These are phyloP conservation scores for Ophioninae sp. DNA, from an alignment of 2,888 invertebrate genomes.

Conservation along the genomic window DNA sequence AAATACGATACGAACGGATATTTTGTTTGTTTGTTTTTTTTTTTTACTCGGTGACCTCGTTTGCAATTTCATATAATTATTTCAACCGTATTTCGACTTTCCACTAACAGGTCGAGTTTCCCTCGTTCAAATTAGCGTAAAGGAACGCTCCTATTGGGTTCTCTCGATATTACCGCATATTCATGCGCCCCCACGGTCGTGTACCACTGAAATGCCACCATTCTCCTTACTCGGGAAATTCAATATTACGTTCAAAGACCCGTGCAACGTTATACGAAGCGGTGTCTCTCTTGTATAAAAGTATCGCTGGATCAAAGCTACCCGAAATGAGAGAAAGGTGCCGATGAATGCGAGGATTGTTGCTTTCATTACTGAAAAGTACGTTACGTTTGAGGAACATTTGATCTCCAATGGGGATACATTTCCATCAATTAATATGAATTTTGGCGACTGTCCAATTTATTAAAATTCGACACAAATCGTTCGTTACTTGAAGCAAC, in stretches of 20 bases:
- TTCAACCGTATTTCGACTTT: not conserved
- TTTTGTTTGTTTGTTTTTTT: not conserved
- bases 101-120: not conserved
- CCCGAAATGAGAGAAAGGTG: not conserved
- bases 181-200: not conserved
- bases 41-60: not conserved
- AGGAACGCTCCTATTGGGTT: not conserved
- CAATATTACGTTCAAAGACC: constrained; percentile 19
- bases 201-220: not conserved
- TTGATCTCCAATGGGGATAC: not conserved
- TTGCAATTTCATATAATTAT: not conserved
- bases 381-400: not conserved
- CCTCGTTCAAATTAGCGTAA: constrained; percentile 2
- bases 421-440: not conserved
- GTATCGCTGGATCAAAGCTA: constrained; percentile 7
- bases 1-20: not conserved
- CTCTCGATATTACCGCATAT: not conserved
- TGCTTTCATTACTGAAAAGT: not conserved
- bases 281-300: not conserved
- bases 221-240: constrained; percentile 9
- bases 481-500: too few relatives aligned
- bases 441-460: not conserved
- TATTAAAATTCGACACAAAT: not conserved
- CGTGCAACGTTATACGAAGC: not conserved
- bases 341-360: not conserved